Conservation (phyloP, 2,797 vertebrate genomes). For the Siniperca obscura region DNA sequence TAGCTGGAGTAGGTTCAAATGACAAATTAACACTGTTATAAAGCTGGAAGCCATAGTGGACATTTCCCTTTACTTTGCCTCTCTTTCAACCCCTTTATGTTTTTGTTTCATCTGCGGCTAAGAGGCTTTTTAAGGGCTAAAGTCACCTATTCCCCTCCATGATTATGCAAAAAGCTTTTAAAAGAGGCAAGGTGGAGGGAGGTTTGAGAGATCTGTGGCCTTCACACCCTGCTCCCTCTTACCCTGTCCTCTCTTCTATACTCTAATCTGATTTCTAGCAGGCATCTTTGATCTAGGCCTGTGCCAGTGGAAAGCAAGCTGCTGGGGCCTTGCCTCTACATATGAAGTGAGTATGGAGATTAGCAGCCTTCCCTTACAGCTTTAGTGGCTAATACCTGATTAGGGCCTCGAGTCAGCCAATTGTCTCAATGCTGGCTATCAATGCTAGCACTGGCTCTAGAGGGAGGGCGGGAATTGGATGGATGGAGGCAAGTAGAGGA, state of each 20-base stretch:
- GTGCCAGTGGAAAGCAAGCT: constrained; percentile 87
- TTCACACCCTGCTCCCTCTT: constrained; percentile 82
- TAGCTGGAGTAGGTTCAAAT: constrained; percentile 13
- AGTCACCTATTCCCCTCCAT: constrained; percentile 66
- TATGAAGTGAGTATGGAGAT: constrained; percentile 99
- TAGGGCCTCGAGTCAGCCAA: constrained; percentile 92
- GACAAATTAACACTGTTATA: constrained; percentile 26
- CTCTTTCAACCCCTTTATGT: constrained; percentile 49
- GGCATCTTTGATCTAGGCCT: constrained; percentile 93
- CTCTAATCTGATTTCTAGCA: constrained; percentile 95
- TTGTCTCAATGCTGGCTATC: constrained; percentile 94
- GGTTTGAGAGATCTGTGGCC: constrained; percentile 83
- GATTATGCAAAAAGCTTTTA: constrained; percentile 86
- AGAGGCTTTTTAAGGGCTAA: constrained; percentile 60
- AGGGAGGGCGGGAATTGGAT: constrained; percentile 67
- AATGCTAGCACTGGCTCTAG: constrained; percentile 89
- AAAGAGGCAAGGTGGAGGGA: constrained; percentile 78
- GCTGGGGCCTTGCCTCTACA: constrained; percentile 89
- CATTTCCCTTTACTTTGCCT: constrained; percentile 47
- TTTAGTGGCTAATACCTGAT: constrained; percentile 98
- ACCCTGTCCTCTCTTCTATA: constrained; percentile 80
- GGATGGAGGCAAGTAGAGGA: constrained; percentile 35
- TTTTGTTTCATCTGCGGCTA: constrained; percentile 66
- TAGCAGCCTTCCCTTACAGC: constrained; percentile 93
- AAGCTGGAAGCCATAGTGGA: constrained; percentile 26